Evolutionary conservation across 1,140 invertebrate genomes (phyloP).

Genomic region (Spodoptera frugiperda): DNA sequence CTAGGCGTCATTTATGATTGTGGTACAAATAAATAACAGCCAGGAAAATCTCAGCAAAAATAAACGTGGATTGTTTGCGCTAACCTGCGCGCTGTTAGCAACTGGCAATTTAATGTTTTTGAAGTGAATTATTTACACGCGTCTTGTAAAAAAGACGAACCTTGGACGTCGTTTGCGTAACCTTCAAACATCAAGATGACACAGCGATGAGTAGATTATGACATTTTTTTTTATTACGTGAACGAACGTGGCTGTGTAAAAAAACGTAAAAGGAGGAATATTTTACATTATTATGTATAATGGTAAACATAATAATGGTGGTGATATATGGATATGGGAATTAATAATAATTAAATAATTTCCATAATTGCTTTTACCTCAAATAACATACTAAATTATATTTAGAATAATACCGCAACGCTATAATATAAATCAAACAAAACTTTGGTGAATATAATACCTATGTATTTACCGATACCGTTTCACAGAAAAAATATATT

Average conservation of each 20-base stretch:
- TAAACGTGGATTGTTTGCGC: neutral
- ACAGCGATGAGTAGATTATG: conserved; percentile 12
- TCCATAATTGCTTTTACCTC: too few species aligned
- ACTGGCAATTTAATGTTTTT: neutral
- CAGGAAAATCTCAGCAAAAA: neutral
- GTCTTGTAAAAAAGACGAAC: conserved; percentile 13
- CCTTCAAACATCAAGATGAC: conserved; percentile 35
- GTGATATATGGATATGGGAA: too few species aligned
- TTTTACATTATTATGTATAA: too few species aligned
- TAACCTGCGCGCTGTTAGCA: neutral
- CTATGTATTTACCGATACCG: too few species aligned
- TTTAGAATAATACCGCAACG: too few species aligned
- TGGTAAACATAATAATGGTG: too few species aligned
- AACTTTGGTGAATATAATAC: too few species aligned
- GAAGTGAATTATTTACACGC: conserved; percentile 16
- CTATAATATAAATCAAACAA: too few species aligned
- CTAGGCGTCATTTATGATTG: conserved; percentile 55
- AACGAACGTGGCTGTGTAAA: neutral
- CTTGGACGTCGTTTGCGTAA: conserved; percentile 33
- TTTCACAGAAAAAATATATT: too few species aligned
- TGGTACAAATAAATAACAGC: conserved; percentile 47
- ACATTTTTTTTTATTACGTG: conserved; percentile 3
- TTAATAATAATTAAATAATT: too few species aligned
- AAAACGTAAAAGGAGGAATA: too few species aligned
- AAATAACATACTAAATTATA: too few species aligned